Percentiles rank a stretch among this genome's conserved stretches.
Evolutionary conservation across 2,888 invertebrate species (phyloP).

Genomic region (Idaea aversata): DNA sequence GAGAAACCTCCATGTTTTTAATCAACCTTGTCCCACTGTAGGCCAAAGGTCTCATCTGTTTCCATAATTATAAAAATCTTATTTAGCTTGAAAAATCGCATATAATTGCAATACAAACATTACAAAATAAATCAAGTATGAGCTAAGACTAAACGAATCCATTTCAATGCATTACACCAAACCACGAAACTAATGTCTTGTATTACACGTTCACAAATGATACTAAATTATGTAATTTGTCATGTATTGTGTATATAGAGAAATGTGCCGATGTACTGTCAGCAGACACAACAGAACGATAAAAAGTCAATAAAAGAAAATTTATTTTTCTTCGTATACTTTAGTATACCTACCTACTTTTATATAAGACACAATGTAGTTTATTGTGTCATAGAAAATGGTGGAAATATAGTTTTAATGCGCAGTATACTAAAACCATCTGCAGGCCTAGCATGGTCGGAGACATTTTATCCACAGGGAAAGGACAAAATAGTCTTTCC

Average conservation of each 20-base stretch:
- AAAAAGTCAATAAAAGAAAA: not conserved
- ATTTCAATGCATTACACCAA: slow-evolving; percentile 1
- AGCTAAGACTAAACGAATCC: not conserved
- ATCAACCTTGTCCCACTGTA: not conserved
- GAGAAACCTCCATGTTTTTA: not conserved
- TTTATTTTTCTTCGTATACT: not conserved
- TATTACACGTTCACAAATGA: not conserved
- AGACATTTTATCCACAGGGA: no score
- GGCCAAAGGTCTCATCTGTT: not conserved
- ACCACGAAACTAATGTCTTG: not conserved
- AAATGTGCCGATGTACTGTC: not conserved
- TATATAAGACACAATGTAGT: no score
- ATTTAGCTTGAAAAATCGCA: not conserved
- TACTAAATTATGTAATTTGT: slow-evolving; percentile 1
- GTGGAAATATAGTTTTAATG: no score
- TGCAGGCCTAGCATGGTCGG: no score
- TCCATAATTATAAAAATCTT: not conserved
- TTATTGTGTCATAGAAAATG: no score
- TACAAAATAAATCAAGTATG: not conserved
- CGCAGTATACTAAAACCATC: no score
- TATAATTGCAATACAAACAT: not conserved
- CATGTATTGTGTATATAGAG: not conserved
- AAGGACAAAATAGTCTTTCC: no score
- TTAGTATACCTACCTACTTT: no score
- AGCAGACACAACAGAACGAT: not conserved